A percentile compares a stretch with the other conserved stretches of the same genome.
Conservation (phyloP, 1,140 invertebrate species). For the Drusus annulatus region DNA sequence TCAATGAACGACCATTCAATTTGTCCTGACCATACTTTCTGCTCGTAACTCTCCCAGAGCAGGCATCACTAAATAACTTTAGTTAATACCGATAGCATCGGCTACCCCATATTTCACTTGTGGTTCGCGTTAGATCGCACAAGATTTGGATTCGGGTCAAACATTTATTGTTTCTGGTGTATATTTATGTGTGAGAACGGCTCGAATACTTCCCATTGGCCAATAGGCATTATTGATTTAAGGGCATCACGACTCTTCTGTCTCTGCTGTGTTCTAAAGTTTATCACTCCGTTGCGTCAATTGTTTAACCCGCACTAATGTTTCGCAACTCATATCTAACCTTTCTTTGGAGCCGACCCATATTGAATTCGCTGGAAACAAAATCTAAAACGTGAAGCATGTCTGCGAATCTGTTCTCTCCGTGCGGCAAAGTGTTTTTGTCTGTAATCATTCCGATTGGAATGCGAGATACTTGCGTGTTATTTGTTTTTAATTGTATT, state of each 20-base stretch:
- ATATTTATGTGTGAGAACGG: constrained; percentile 56
- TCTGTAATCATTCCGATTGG: constrained; percentile 3
- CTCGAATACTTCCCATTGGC: constrained; percentile 50
- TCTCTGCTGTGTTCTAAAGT: constrained; percentile 42
- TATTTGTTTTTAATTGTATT: not conserved
- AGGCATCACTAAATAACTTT: too few relatives aligned
- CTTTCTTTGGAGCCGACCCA: constrained; percentile 39
- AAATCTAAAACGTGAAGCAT: constrained; percentile 22
- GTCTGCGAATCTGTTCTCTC: constrained; percentile 1
- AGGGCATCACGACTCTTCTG: constrained; percentile 57
- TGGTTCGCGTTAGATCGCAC: constrained; percentile 27
- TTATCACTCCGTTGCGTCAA: constrained; percentile 42
- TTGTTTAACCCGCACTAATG: constrained; percentile 31
- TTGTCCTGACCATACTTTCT: too few relatives aligned
- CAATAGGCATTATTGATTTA: constrained; percentile 56
- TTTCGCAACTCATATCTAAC: constrained; percentile 45
- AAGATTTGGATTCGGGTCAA: constrained; percentile 30
- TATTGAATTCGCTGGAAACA: constrained; percentile 28
- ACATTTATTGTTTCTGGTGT: constrained; percentile 52
- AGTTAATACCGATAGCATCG: constrained; percentile 22
- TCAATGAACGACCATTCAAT: too few relatives aligned
- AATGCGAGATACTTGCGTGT: not conserved
- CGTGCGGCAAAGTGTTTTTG: constrained; percentile 3
- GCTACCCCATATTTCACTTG: not conserved
- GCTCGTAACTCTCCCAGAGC: too few relatives aligned